Conservation (phyloP, 2,888 invertebrate genomes). For the Prostheceraeus crozeri region DNA sequence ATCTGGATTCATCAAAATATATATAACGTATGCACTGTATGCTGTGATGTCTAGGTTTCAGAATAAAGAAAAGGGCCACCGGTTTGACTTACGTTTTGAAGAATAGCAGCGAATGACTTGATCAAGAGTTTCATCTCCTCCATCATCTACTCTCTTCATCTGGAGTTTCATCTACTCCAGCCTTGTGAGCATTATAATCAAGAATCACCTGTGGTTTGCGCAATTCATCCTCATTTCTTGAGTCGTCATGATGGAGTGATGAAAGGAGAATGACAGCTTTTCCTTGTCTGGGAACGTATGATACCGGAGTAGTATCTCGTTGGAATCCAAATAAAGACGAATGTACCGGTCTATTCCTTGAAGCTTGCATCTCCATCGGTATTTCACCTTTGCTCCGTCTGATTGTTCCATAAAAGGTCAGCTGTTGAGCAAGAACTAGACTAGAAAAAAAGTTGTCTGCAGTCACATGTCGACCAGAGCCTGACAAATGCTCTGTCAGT, state of each 20-base stretch:
- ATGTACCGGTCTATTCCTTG: background rate
- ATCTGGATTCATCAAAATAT: too few relatives aligned
- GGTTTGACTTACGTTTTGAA: constrained; percentile 17
- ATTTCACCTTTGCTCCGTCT: too few relatives aligned
- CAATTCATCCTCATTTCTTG: background rate
- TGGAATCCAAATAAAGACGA: background rate
- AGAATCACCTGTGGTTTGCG: constrained; percentile 18
- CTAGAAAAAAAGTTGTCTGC: constrained; percentile 1
- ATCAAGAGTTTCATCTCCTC: constrained; percentile 16
- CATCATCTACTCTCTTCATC: too few relatives aligned
- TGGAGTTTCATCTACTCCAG: too few relatives aligned
- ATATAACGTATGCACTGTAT: constrained; percentile 24
- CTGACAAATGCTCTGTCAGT: constrained; percentile 23
- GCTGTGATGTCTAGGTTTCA: constrained; percentile 20
- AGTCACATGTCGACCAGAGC: constrained; percentile 25
- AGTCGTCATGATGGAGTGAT: background rate
- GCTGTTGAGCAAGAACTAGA: constrained; percentile 8
- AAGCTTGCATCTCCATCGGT: too few relatives aligned
- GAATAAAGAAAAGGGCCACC: constrained; percentile 5
- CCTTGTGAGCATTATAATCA: constrained; percentile 29
- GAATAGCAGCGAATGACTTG: constrained; percentile 6
- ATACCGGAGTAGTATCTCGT: background rate
- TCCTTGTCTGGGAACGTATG: constrained; percentile 15
- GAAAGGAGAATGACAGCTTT: constrained; percentile 11
- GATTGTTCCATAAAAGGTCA: constrained; percentile 20